Conservation (phyloP, 2,888 invertebrate species). For the Calliopum simillimum region DNA sequence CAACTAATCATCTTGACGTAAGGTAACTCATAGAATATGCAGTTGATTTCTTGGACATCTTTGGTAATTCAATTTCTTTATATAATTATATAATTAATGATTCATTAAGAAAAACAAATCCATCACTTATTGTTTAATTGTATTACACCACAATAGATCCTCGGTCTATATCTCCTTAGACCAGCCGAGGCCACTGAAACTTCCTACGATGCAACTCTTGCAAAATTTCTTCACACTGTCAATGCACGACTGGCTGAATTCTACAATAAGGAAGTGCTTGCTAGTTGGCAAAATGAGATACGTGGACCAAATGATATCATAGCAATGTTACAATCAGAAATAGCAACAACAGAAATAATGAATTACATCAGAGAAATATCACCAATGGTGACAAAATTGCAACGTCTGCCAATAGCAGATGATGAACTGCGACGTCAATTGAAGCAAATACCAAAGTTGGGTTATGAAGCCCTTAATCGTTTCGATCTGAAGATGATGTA, state of each 20-base stretch:
- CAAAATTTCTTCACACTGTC: conserved; percentile 52
- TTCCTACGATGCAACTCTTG: conserved; percentile 29
- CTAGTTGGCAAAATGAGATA: conserved; percentile 57
- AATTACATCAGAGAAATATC: conserved; percentile 50
- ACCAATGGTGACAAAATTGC: conserved; percentile 51
- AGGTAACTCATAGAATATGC: neutral
- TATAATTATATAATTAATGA: too few species aligned
- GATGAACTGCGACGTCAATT: conserved; percentile 78
- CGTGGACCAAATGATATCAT: conserved; percentile 51
- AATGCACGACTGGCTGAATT: conserved; percentile 53
- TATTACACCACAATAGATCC: too few species aligned
- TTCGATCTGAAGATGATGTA: conserved; percentile 73
- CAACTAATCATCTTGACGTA: too few species aligned
- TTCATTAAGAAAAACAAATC: too few species aligned
- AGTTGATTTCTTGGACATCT: neutral
- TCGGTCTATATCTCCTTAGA: too few species aligned
- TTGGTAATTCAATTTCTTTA: neutral
- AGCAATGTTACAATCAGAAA: conserved; percentile 53
- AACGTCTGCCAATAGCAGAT: conserved; percentile 71
- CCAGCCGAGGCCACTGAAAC: too few species aligned
- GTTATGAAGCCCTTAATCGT: conserved; percentile 77
- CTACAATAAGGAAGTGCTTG: conserved; percentile 57
- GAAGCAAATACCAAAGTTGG: conserved; percentile 77
- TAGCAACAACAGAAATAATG: conserved; percentile 52
- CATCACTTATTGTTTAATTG: too few species aligned